Percentiles rank a stretch among this genome's conserved stretches.
These are phyloP conservation scores for Thaumetopoea pityocampa DNA, from an alignment of 1,140 invertebrate genomes.

Conservation along the genomic window DNA sequence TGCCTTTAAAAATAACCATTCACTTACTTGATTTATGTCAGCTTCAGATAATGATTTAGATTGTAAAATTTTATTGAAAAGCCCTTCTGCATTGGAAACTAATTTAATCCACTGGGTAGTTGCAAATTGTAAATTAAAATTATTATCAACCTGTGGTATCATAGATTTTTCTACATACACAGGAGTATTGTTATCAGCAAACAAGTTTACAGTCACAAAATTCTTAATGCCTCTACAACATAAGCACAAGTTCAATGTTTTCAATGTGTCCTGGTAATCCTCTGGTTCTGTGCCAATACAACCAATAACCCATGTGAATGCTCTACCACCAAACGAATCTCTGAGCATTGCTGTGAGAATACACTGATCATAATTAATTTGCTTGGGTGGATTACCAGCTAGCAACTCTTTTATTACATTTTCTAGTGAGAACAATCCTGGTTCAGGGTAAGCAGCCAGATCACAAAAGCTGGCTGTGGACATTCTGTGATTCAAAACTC, in stretches of 20 bases:
- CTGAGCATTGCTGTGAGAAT: slow-evolving; percentile 80
- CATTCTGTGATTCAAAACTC: slow-evolving; percentile 75
- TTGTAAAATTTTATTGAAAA: slow-evolving; percentile 82
- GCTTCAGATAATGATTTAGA: slow-evolving; percentile 79
- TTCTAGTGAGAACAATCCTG: slow-evolving; percentile 79
- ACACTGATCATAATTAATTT: slow-evolving; percentile 79
- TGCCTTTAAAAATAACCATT: slow-evolving; percentile 89
- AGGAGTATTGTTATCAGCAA: slow-evolving; percentile 79
- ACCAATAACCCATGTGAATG: slow-evolving; percentile 80
- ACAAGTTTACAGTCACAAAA: slow-evolving; percentile 81
- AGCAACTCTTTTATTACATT: slow-evolving; percentile 78
- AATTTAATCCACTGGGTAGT: slow-evolving; percentile 88
- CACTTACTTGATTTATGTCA: slow-evolving; percentile 87
- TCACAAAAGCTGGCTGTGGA: slow-evolving; percentile 84
- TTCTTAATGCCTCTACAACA: slow-evolving; percentile 80
- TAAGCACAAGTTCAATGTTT: slow-evolving; percentile 78
- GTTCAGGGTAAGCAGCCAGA: slow-evolving; percentile 78
- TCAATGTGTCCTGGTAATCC: slow-evolving; percentile 79
- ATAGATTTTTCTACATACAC: slow-evolving; percentile 71
- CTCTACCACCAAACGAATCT: slow-evolving; percentile 82
- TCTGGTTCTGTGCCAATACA: slow-evolving; percentile 79
- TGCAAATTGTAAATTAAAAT: slow-evolving; percentile 86
- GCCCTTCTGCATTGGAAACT: slow-evolving; percentile 88
- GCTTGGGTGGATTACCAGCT: slow-evolving; percentile 75
- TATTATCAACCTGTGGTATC: slow-evolving; percentile 60